Conservation (phyloP, 2,113 vertebrate species). For the Hypomesus transpacificus region DNA sequence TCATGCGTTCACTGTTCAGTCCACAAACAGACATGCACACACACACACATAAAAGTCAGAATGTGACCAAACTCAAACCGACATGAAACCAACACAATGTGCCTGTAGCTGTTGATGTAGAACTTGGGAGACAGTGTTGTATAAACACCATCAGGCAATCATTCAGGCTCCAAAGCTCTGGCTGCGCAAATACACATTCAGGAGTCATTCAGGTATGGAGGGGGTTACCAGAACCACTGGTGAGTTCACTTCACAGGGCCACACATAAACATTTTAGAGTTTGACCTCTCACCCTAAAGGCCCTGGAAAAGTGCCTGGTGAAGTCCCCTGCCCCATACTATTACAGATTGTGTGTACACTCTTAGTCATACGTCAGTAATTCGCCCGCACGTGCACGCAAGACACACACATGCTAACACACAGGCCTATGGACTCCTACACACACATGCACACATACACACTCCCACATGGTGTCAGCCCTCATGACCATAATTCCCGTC, state of each 20-base stretch:
- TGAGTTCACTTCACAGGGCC: conserved; percentile 48
- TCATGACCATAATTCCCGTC: conserved; percentile 14
- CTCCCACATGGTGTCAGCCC: not conserved
- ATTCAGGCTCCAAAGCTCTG: conserved; percentile 23
- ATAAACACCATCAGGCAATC: conserved; percentile 24
- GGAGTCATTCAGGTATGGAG: conserved; percentile 35
- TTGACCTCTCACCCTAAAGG: conserved; percentile 57
- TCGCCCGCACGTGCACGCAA: not conserved
- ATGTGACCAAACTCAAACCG: not conserved
- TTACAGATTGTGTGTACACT: conserved; percentile 40
- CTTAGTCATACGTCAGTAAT: conserved; percentile 17
- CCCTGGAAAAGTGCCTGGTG: conserved; percentile 32
- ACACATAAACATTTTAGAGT: conserved; percentile 64
- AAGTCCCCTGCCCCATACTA: conserved; percentile 41
- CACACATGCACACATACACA: not conserved
- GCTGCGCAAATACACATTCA: conserved; percentile 50
- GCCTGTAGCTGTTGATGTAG: conserved; percentile 4
- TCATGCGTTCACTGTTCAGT: no score
- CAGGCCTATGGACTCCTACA: conserved; percentile 2
- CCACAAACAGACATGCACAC: not conserved
- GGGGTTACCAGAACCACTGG: conserved; percentile 39
- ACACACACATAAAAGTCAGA: not conserved
- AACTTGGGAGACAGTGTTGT: conserved; percentile 28
- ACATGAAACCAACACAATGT: not conserved
- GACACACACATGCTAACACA: not conserved